Evolutionary conservation across 2,113 vertebrate genomes (phyloP).

Genomic region (Siphamia tubifer): DNA sequence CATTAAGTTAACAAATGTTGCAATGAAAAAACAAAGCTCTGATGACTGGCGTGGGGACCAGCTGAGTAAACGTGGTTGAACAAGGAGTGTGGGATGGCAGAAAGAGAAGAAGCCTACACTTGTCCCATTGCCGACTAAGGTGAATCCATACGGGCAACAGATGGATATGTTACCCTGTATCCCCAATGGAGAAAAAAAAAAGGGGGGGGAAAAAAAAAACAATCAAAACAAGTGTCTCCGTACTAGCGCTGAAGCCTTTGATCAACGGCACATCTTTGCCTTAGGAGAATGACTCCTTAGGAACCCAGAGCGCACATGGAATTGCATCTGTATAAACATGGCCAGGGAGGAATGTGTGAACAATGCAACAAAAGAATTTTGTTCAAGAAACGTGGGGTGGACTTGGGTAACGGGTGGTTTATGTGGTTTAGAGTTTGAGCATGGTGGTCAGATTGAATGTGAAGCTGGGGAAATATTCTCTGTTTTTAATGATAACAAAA

Average conservation of each 20-base stretch:
- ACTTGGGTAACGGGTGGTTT: constrained; percentile 62
- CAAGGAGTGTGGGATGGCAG: constrained; percentile 58
- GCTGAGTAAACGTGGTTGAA: constrained; percentile 79
- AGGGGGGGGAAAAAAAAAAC: constrained; percentile 73
- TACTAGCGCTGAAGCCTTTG: constrained; percentile 89
- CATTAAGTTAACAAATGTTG: constrained; percentile 85
- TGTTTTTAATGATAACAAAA: constrained; percentile 73
- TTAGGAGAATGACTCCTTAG: constrained; percentile 80
- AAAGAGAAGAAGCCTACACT: constrained; percentile 64
- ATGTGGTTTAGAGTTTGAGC: constrained; percentile 67
- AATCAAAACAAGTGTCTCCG: constrained; percentile 88
- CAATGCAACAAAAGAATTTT: constrained; percentile 82
- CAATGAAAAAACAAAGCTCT: constrained; percentile 79
- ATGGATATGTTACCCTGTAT: constrained; percentile 89
- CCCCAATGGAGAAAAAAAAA: constrained; percentile 69
- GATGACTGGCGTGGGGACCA: constrained; percentile 76
- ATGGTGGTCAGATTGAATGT: constrained; percentile 60
- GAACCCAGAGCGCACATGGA: constrained; percentile 85
- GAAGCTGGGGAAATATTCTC: constrained; percentile 59
- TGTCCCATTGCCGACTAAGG: constrained; percentile 80
- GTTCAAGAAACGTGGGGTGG: constrained; percentile 62
- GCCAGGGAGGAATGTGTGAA: constrained; percentile 85
- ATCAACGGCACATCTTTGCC: constrained; percentile 88
- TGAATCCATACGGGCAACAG: constrained; percentile 89
- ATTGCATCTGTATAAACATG: constrained; percentile 98